A percentile compares a stretch with the other conserved stretches of the same genome.
Evolutionary conservation across 1,140 invertebrate species (phyloP).

Genomic region (Holcopasites calliopsidis): DNA sequence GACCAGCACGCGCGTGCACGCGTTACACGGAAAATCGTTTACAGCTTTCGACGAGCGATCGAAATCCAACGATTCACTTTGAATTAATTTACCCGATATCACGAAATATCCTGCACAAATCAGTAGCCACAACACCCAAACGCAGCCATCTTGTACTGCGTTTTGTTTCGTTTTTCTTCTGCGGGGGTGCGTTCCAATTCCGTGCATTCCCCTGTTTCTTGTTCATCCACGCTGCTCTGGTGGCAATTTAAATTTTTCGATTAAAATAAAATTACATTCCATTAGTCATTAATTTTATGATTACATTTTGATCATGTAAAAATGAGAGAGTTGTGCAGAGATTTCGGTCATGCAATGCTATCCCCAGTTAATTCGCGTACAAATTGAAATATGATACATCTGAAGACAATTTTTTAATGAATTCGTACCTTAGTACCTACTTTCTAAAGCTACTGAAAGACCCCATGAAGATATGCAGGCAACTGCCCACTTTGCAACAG

Average conservation of each 20-base stretch:
- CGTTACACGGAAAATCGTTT: background rate
- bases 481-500: too few species aligned
- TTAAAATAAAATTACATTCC: background rate
- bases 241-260: slow-evolving; percentile 23
- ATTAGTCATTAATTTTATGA: too few species aligned
- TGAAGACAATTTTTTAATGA: too few species aligned
- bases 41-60: background rate
- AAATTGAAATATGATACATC: too few species aligned
- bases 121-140: slow-evolving; percentile 75
- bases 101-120: slow-evolving; percentile 41
- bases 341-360: background rate
- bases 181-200: slow-evolving; percentile 71
- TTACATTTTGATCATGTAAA: too few species aligned
- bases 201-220: slow-evolving; percentile 54
- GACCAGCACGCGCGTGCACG: background rate
- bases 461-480: too few species aligned
- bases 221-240: background rate
- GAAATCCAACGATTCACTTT: slow-evolving; percentile 22
- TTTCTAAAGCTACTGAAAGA: too few species aligned
- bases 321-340: background rate
- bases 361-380: too few species aligned
- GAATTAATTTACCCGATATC: slow-evolving; percentile 8
- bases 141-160: slow-evolving; percentile 73
- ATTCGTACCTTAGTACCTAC: too few species aligned
- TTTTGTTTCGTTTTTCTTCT: slow-evolving; percentile 72